Evolutionary conservation across 2,113 vertebrate genomes (phyloP).

Genomic region (Gobius niger): DNA sequence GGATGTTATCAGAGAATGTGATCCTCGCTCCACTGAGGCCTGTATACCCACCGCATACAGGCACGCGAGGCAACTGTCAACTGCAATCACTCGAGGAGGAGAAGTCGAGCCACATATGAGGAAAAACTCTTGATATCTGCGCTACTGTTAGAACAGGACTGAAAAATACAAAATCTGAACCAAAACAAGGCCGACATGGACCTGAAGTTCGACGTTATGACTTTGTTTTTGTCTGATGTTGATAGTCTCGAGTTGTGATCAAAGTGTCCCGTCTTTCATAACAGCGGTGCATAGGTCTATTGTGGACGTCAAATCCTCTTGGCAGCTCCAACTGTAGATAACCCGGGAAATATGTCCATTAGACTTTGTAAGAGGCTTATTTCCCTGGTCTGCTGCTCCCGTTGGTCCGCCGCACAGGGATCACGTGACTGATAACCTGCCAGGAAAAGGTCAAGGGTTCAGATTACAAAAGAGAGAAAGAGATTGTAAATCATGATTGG

Average conservation of each 20-base stretch:
- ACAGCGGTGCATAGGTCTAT: background rate
- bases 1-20: constrained; percentile 62
- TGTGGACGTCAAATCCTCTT: background rate
- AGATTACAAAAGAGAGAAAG: background rate
- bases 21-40: constrained; percentile 34
- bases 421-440: background rate
- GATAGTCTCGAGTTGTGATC: too few species aligned
- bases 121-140: background rate
- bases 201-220: too few species aligned
- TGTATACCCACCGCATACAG: constrained; percentile 42
- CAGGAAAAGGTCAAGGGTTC: background rate
- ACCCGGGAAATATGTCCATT: constrained; percentile 8
- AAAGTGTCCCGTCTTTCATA: background rate
- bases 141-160: too few species aligned
- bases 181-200: too few species aligned
- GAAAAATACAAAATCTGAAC: too few species aligned
- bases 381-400: background rate
- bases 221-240: too few species aligned
- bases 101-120: background rate
- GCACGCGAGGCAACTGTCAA: constrained; percentile 15
- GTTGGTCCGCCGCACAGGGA: background rate
- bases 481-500: too few species aligned
- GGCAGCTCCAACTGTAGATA: background rate
- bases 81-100: background rate
- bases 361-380: constrained; percentile 10